Evolutionary conservation across 2,113 vertebrate species (phyloP).

Genomic region (Perognathus longimembris): DNA sequence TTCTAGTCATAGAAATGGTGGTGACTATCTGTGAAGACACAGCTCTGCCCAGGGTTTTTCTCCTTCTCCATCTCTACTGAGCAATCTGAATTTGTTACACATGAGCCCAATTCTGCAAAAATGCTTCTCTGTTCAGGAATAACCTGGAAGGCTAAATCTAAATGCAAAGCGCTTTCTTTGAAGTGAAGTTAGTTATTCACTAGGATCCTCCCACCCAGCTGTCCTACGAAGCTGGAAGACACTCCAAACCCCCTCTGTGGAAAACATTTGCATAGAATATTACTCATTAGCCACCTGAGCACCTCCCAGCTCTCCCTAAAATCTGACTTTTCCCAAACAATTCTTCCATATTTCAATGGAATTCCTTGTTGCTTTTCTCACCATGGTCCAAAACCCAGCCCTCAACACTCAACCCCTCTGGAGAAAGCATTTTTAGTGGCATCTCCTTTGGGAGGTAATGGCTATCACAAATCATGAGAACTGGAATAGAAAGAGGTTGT

Average conservation of each 20-base stretch:
- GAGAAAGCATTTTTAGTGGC: not conserved
- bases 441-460: not conserved
- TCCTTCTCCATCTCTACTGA: not conserved
- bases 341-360: conserved; percentile 23
- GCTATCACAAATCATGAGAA: not conserved
- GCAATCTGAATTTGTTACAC: not conserved
- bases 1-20: not conserved
- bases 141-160: conserved; percentile 20
- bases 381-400: not conserved
- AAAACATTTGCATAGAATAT: not conserved
- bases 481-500: not conserved
- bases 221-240: not conserved
- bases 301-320: conserved; percentile 1
- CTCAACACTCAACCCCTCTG: not conserved
- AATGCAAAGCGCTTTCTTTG: not conserved
- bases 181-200: not conserved
- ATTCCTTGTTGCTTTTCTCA: not conserved
- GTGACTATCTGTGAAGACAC: not conserved
- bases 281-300: not conserved
- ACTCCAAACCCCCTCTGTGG: not conserved
- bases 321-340: conserved; percentile 3
- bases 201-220: not conserved
- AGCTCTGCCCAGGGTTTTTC: not conserved
- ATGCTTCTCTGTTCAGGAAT: not conserved
- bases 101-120: not conserved